A percentile compares a stretch with the other conserved stretches of the same genome.
Conservation (phyloP, 2,113 vertebrate genomes). For the Xenus cinereus region DNA sequence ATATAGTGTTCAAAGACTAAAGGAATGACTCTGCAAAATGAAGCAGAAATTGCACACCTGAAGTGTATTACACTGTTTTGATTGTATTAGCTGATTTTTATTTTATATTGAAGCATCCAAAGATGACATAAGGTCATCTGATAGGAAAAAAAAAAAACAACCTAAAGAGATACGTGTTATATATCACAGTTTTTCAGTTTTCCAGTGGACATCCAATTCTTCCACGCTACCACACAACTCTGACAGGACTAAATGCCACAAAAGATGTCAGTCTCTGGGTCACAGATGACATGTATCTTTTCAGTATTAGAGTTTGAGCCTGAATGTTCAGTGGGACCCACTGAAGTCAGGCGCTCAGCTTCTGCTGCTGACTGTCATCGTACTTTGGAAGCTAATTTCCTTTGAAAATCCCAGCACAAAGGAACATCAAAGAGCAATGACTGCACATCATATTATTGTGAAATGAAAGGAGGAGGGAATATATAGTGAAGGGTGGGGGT, state of each 20-base stretch:
- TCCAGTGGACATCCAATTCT: not conserved
- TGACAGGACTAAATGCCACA: not conserved
- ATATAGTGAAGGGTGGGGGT: not conserved
- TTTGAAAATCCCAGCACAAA: conserved; percentile 44
- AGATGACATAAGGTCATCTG: not conserved
- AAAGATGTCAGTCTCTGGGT: not conserved
- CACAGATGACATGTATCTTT: not conserved
- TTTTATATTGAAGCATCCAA: not conserved
- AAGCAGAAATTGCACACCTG: not conserved
- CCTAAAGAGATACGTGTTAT: rapidly evolving
- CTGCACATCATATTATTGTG: not conserved
- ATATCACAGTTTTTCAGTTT: not conserved
- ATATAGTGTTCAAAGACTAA: not conserved
- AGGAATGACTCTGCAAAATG: not conserved
- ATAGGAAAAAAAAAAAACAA: not conserved
- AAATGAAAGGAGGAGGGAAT: conserved; percentile 22
- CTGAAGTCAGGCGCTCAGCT: not conserved
- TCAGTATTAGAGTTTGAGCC: not conserved
- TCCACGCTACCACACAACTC: not conserved
- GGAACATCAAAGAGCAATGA: conserved; percentile 32
- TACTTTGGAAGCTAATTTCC: conserved; percentile 25
- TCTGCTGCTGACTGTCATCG: not conserved
- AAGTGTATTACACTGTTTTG: not conserved
- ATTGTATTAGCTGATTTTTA: not conserved
- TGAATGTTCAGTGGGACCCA: not conserved